phyloP scores from a whole-genome alignment of 2,113 vertebrate genomes.

The Asarcornis scutulata region DNA sequence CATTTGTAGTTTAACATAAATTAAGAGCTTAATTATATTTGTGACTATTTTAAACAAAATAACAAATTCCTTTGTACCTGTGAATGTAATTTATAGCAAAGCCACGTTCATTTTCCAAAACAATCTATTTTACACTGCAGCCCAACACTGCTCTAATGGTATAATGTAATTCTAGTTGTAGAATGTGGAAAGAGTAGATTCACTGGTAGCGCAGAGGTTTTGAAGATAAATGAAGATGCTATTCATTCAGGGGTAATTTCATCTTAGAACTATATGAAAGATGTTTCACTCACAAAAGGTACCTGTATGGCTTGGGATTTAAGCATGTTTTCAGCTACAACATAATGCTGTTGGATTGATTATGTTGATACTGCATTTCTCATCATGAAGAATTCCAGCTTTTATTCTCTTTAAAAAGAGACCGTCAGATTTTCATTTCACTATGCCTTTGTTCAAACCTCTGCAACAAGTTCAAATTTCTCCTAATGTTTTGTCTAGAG shows the following conservation, averaged over 20 bases:
- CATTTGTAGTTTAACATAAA: conserved; percentile 99
- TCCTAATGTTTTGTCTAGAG: conserved; percentile 57
- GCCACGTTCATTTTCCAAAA: conserved; percentile 95
- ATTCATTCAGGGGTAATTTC: conserved; percentile 99
- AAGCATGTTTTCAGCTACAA: conserved; percentile 76
- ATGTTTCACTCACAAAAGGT: conserved; percentile 82
- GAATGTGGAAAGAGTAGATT: conserved; percentile 89
- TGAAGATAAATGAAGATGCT: conserved; percentile 99
- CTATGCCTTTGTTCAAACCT: conserved; percentile 59
- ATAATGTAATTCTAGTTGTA: conserved; percentile 87
- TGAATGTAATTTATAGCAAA: conserved; percentile 98
- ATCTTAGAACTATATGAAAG: conserved; percentile 91
- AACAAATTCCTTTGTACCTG: conserved; percentile 96
- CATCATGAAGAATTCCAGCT: conserved; percentile 74
- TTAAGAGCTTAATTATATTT: conserved; percentile 99
- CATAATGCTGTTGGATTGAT: conserved; percentile 73
- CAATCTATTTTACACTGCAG: conserved; percentile 94
- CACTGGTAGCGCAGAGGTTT: conserved; percentile 89
- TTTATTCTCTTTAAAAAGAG: conserved; percentile 66
- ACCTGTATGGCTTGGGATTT: conserved; percentile 74
- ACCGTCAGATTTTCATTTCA: conserved; percentile 70
- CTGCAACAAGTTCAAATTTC: conserved; percentile 71
- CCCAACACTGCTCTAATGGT: conserved; percentile 92
- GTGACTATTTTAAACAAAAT: conserved; percentile 98
- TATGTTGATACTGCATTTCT: conserved; percentile 79